A percentile compares a stretch with the other conserved stretches of the same genome.
Evolutionary conservation across 2,113 vertebrate species (phyloP).

Genomic region (Noturus placidus): DNA sequence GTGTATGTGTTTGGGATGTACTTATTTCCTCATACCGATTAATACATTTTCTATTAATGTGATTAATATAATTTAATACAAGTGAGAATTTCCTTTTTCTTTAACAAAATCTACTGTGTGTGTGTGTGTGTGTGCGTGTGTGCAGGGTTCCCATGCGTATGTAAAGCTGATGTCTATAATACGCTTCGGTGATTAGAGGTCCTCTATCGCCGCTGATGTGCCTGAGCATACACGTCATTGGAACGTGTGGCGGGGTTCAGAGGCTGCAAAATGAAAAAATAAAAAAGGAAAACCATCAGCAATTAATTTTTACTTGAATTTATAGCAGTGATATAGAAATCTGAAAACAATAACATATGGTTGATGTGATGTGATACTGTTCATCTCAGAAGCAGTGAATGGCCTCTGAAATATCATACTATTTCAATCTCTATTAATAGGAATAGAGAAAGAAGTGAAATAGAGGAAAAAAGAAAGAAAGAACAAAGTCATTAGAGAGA

Average conservation of each 20-base stretch:
- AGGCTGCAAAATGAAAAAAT: conserved; percentile 19
- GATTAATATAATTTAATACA: not conserved
- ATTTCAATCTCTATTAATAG: not conserved
- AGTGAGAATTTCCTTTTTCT: not conserved
- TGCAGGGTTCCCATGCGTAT: not conserved
- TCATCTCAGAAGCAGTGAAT: not conserved
- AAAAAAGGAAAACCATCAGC: not conserved
- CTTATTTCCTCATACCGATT: not conserved
- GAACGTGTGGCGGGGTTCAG: conserved; percentile 52
- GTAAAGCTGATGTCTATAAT: not conserved
- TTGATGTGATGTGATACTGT: not conserved
- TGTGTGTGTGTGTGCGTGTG: not conserved
- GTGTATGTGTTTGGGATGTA: not conserved
- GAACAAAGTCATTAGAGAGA: not conserved
- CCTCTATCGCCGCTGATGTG: conserved; percentile 53
- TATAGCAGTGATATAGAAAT: not conserved
- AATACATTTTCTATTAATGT: not conserved
- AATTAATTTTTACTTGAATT: not conserved
- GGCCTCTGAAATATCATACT: not conserved
- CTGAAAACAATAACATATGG: not conserved
- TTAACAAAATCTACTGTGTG: not conserved
- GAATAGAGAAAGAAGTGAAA: not conserved
- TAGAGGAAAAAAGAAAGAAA: not conserved
- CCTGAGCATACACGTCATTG: conserved; percentile 44
- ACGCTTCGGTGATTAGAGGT: too few relatives aligned